Percentiles rank a stretch among this genome's conserved stretches.
Conservation (phyloP, 2,113 vertebrate species). For the Apistogramma diplotaenia region DNA sequence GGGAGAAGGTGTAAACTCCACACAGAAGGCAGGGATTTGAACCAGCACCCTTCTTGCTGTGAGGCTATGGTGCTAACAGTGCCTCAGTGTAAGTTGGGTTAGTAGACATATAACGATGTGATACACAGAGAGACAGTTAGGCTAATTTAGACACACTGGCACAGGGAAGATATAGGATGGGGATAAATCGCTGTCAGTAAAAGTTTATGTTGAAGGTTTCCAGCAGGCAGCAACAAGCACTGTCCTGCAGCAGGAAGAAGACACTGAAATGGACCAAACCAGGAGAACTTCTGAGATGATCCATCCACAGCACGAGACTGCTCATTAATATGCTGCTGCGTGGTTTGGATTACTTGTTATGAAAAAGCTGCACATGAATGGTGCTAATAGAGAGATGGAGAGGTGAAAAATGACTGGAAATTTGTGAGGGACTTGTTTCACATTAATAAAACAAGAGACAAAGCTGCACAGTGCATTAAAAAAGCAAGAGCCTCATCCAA, state of each 20-base stretch:
- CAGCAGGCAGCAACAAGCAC: background rate
- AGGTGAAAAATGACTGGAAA: background rate
- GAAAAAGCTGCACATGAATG: background rate
- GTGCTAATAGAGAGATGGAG: background rate
- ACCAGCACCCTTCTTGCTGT: rapidly evolving
- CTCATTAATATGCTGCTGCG: background rate
- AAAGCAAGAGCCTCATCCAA: rapidly evolving
- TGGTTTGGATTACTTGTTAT: background rate
- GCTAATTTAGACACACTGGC: background rate
- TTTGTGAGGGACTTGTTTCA: rapidly evolving
- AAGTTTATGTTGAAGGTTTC: background rate
- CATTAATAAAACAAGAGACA: background rate
- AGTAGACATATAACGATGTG: background rate
- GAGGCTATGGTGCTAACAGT: background rate
- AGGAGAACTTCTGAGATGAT: background rate
- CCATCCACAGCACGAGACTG: no score
- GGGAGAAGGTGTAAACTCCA: background rate
- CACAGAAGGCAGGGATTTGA: background rate
- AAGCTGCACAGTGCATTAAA: rapidly evolving
- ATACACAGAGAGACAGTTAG: background rate
- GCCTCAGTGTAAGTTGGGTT: background rate
- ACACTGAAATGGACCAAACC: background rate
- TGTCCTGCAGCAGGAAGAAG: background rate
- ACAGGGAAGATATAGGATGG: background rate
- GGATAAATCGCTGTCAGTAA: background rate